These are phyloP conservation scores for Centrocercus urophasianus DNA, from an alignment of 2,113 vertebrate species.

Conservation along the genomic window DNA sequence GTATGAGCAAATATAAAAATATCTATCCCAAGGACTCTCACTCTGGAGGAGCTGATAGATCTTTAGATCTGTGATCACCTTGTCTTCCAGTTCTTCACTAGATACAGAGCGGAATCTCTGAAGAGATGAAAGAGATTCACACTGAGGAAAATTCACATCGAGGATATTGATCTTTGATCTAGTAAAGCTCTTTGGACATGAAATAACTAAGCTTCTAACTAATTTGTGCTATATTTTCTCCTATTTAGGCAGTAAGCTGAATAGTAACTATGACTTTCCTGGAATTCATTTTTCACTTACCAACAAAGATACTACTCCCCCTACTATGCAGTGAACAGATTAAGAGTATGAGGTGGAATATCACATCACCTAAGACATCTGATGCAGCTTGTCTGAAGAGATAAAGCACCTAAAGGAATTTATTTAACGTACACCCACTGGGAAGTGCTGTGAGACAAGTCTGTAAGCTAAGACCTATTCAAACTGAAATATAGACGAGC, in stretches of 20 bases:
- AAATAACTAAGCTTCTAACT: not conserved
- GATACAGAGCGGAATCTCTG: not conserved
- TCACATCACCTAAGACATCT: not conserved
- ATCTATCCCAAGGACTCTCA: not conserved
- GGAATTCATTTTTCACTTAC: not conserved
- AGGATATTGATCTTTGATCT: too few species aligned
- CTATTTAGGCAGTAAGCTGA: not conserved
- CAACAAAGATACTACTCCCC: not conserved
- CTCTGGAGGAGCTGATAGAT: not conserved
- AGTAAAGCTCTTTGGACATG: not conserved
- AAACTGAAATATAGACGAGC: not conserved
- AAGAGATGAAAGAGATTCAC: not conserved
- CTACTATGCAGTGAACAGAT: not conserved
- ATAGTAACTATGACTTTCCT: not conserved
- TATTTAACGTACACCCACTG: not conserved
- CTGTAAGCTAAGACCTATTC: not conserved
- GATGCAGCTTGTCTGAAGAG: not conserved
- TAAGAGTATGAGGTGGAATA: not conserved
- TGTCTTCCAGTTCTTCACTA: not conserved
- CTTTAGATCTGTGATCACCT: not conserved
- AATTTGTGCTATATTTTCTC: not conserved
- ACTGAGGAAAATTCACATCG: not conserved
- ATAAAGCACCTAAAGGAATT: not conserved
- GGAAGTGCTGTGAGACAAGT: not conserved
- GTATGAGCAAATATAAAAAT: not conserved